A percentile compares a stretch with the other conserved stretches of the same genome.
phyloP scores from a whole-genome alignment of 2,797 vertebrate genomes.

The Fistularia commersonii region DNA sequence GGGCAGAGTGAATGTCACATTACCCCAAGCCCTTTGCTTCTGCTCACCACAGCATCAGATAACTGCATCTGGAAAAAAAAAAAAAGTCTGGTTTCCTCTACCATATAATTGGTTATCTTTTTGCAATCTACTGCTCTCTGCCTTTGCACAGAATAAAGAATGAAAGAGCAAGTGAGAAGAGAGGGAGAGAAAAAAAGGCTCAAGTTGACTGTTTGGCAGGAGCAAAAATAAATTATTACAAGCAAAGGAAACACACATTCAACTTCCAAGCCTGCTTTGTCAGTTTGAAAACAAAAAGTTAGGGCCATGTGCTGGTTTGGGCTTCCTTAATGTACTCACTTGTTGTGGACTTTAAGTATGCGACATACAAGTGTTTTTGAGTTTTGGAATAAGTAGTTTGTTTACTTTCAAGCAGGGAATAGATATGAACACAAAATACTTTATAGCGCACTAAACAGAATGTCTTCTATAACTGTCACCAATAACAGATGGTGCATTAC shows the following conservation, averaged over 20 bases:
- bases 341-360: slow-evolving; percentile 2
- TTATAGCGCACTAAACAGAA: no score
- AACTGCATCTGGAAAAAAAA: slow-evolving; percentile 81
- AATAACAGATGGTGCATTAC: no score
- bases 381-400: no score
- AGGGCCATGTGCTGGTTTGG: slow-evolving; percentile 2
- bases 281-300: slow-evolving; percentile 8
- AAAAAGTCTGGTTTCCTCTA: slow-evolving; percentile 86
- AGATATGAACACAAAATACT: no score
- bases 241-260: slow-evolving; percentile 46
- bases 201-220: slow-evolving; percentile 64
- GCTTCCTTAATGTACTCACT: background rate
- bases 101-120: slow-evolving; percentile 87
- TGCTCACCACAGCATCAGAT: slow-evolving; percentile 90
- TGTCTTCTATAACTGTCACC: no score
- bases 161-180: slow-evolving; percentile 43
- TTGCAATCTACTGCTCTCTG: slow-evolving; percentile 77
- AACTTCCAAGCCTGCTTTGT: slow-evolving; percentile 48
- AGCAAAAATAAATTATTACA: slow-evolving; percentile 65
- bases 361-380: background rate
- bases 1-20: slow-evolving; percentile 79
- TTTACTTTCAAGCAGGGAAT: no score
- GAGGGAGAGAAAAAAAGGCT: slow-evolving; percentile 29
- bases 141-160: slow-evolving; percentile 50
- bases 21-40: slow-evolving; percentile 79